These are phyloP conservation scores for Parelbella ahira DNA, from an alignment of 2,888 invertebrate genomes.

Conservation along the genomic window DNA sequence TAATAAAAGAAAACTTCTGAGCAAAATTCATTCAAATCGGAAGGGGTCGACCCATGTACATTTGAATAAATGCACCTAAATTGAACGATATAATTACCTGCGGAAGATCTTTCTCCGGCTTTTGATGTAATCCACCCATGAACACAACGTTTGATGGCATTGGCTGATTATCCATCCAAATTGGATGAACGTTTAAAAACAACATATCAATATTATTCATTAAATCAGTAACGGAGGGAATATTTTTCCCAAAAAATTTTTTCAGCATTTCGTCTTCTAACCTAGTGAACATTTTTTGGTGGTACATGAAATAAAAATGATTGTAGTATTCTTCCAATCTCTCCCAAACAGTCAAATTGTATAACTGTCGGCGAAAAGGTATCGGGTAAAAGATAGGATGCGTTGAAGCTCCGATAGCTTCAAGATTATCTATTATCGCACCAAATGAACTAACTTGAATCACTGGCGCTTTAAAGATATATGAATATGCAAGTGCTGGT, in stretches of 20 bases:
- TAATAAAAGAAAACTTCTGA: too few species aligned
- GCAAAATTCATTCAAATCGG: too few species aligned
- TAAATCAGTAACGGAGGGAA: slow-evolving; percentile 34
- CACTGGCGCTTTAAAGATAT: slow-evolving; percentile 42
- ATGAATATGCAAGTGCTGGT: slow-evolving; percentile 32
- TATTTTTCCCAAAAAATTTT: slow-evolving; percentile 32
- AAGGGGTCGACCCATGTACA: too few species aligned
- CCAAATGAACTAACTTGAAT: slow-evolving; percentile 46
- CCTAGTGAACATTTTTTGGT: too few species aligned
- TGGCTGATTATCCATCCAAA: too few species aligned
- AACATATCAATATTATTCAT: slow-evolving; percentile 40
- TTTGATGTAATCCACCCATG: too few species aligned
- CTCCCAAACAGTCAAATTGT: slow-evolving; percentile 41
- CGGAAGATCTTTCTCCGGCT: slow-evolving; percentile 40
- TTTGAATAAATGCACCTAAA: too few species aligned
- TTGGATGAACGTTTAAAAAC: slow-evolving; percentile 42
- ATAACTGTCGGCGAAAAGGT: slow-evolving; percentile 30
- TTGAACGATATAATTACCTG: too few species aligned
- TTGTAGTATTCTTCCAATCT: slow-evolving; percentile 38
- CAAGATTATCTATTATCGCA: slow-evolving; percentile 29
- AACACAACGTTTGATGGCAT: slow-evolving; percentile 36
- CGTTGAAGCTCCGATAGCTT: too few species aligned
- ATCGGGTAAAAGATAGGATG: slow-evolving; percentile 43
- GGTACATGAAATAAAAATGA: too few species aligned
- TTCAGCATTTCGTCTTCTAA: slow-evolving; percentile 29